These are phyloP conservation scores for Chelon auratus DNA, from an alignment of 2,797 vertebrate genomes.

Conservation along the genomic window DNA sequence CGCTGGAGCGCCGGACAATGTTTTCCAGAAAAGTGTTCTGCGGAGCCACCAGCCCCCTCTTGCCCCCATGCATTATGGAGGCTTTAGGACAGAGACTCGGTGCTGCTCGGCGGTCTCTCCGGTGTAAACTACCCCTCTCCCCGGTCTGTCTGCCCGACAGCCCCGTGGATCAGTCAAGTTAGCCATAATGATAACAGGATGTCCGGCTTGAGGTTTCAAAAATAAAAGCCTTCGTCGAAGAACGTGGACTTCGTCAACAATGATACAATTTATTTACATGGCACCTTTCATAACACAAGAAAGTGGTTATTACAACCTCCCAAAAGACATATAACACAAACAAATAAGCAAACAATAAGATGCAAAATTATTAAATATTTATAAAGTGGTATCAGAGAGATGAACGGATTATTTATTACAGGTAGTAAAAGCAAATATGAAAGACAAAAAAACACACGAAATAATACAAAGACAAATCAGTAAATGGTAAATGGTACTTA, in stretches of 20 bases:
- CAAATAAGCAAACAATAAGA: too few relatives aligned
- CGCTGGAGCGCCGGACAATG: slow-evolving; percentile 94
- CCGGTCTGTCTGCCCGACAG: background rate
- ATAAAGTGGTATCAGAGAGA: too few relatives aligned
- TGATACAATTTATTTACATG: too few relatives aligned
- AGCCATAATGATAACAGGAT: rapidly evolving
- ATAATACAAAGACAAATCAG: too few relatives aligned
- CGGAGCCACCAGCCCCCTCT: slow-evolving; percentile 96
- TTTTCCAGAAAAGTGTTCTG: slow-evolving; percentile 99
- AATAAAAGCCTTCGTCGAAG: slow-evolving; percentile 44
- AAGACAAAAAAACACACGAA: too few relatives aligned
- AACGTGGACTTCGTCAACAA: background rate
- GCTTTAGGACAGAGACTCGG: slow-evolving; percentile 55
- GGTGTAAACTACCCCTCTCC: slow-evolving; percentile 32
- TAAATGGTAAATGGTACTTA: too few relatives aligned
- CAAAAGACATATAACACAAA: too few relatives aligned
- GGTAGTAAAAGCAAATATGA: too few relatives aligned
- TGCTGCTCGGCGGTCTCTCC: slow-evolving; percentile 47
- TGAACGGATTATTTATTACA: too few relatives aligned
- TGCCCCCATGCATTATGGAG: slow-evolving; percentile 97
- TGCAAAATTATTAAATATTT: too few relatives aligned
- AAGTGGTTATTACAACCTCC: too few relatives aligned
- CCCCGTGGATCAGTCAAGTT: slow-evolving; percentile 26
- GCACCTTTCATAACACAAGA: too few relatives aligned
- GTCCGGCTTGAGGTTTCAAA: slow-evolving; percentile 25